Base-by-base conservation (phyloP, 2,888 invertebrate genomes). In the Agrilus cyanescens region DNA sequence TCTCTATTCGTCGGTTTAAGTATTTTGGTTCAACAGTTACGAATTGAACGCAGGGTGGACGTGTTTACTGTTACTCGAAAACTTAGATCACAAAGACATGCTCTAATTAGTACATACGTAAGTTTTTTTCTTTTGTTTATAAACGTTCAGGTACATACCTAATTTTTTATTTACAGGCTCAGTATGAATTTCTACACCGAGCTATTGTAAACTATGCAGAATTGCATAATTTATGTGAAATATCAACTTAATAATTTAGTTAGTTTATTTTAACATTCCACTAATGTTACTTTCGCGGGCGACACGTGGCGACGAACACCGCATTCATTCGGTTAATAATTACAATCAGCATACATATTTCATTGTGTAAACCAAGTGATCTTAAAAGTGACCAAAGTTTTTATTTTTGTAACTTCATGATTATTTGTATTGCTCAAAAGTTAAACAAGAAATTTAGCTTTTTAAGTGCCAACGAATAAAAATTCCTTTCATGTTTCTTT, bases 101-200 rank as follows among this genome's bases (percentile, higher is more conserved):
- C 78, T 61, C 83, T 90, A 71, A 79, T 93, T 60, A 84, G 84
- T 67, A 82, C 87, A 51, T 81, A 82, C 66, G 86, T 87, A 69
- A 76, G 83, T 76, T 49, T 41, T 36, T 6, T 25, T 14, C 38
- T 37, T 32, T 34, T 30, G 32, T 30, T 61, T 67, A 63, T 31
- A 38, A 49, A 39, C 45, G 20, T 7, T 20, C 7, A 20, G 10
- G 14, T 32, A 18, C 16, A 10, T 32, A 14, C 29, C 13, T 15
- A 29, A 7, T 40, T 13, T 32, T 47, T 52, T 38, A 44, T 35
- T 73, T 73, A 25, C 72, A 90, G 89, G 80, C 85, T 67, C 90
- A 90, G 71, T 91, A 90, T 70, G 89, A 90, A 75, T 90, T 90
- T 72, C 75, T 91, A 58, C 86, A 91, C 73, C 84, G 89, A 71